phyloP scores from a whole-genome alignment of 2,113 vertebrate species.

The Megalops atlanticus region DNA sequence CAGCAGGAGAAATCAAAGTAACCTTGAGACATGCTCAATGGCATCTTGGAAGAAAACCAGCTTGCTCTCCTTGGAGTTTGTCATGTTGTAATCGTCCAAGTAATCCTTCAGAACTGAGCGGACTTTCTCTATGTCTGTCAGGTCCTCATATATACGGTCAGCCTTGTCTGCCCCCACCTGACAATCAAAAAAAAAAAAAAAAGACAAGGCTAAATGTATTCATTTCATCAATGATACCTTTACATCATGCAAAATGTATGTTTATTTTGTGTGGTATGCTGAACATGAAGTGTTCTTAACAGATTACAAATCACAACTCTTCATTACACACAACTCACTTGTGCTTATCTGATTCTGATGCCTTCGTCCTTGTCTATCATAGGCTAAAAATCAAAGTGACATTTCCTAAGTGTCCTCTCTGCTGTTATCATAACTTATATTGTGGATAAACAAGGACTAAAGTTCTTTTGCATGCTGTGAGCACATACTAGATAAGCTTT shows the following conservation, averaged over 20 bases:
- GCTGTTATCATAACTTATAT: not conserved
- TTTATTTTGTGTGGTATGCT: too few relatives aligned
- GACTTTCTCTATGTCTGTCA: conserved; percentile 75
- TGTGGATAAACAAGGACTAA: too few relatives aligned
- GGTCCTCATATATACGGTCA: conserved; percentile 74
- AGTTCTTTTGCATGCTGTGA: too few relatives aligned
- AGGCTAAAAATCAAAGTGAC: too few relatives aligned
- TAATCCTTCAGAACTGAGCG: conserved; percentile 79
- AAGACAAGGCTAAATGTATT: too few relatives aligned
- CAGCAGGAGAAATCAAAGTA: conserved; percentile 27
- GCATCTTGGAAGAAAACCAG: conserved; percentile 88
- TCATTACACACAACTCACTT: not conserved
- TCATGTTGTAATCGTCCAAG: conserved; percentile 81
- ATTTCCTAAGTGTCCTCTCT: not conserved
- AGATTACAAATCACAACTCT: too few relatives aligned
- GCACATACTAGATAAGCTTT: too few relatives aligned
- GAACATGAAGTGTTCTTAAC: too few relatives aligned
- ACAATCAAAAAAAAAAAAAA: not conserved
- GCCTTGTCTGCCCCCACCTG: conserved; percentile 68
- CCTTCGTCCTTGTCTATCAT: not conserved
- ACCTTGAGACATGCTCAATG: conserved; percentile 84
- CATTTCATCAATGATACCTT: not conserved
- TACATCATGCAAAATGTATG: not conserved
- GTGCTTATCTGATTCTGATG: not conserved
- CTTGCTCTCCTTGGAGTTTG: conserved; percentile 80